Evolutionary conservation across 2,888 invertebrate genomes (phyloP), one percentile per base, ranked within the genome.

Genomic region (Alloscopus bannaensis): DNA sequence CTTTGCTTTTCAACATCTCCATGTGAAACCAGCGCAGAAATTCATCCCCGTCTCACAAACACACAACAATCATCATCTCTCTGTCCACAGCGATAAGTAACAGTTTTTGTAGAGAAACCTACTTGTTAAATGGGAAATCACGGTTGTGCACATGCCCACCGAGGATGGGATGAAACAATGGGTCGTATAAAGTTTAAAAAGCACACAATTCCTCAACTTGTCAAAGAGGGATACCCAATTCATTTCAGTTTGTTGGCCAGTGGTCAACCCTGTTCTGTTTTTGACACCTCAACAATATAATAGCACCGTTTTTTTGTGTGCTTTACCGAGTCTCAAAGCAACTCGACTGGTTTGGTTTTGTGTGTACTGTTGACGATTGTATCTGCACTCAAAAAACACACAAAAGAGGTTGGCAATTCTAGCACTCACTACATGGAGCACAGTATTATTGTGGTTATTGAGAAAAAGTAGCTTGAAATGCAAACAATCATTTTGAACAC

Each of bases 41-140:
- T 36, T 8, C 36, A n/a, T n/a, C n/a, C 36, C 13, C 6, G 36
- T 6, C 6, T 36, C 6, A 6, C 36, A 36, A 36, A 36, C 36
- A 36, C 6, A 36, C 36, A 13, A 6, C 8, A 13, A 52, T 36
- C 36, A 36, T 36, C 13, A 36, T 36, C 13, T 13, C 13, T 36
- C 36, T 13, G 8, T 36, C 36, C 6, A 36, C 36, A 36, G 13
- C 8, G 36, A 18, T 50, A 20, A 50, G 50, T 50, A 2, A 20
- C 29, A 22, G 22, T 40, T n/a, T n/a, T n/a, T n/a, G n/a, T n/a
- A n/a, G n/a, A n/a, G 20, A 36, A 60, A 40, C 60, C 40, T 60
- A 60, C 40, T 40, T 60, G 60, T 22, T 60, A 60, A 60, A 40
- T 60, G 40, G 60, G 60, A 60, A 60, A 60, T 40, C 60, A 60